Base-by-base conservation (phyloP, 2,888 invertebrate genomes). In the Auanema freiburgensis region DNA sequence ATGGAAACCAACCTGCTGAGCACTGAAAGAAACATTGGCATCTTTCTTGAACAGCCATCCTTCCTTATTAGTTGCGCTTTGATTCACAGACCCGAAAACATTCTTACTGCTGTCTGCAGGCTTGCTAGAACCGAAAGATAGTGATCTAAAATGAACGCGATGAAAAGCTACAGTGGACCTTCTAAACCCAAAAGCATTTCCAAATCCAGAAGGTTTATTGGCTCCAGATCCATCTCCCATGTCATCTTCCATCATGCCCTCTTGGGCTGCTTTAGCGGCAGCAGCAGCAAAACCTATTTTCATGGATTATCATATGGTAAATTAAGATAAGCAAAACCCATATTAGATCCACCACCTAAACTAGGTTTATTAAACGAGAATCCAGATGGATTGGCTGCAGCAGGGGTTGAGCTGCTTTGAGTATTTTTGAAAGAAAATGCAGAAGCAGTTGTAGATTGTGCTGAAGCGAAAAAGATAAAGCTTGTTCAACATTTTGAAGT, bases 201-300 rank as follows among this genome's bases (percentile, higher is more conserved):
- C 33, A 33, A 33, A 33, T 5, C 33, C 46, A 10, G 46, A 18
- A 46, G 46, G 46, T 10, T 46, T 16, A 33, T 33, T 33, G 8
- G 33, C 33, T 33, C 33, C 33, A 18, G 46, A 46, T 52, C 41
- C 59, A 10, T 43, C 55, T 46, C 55, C 21, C 41, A 23, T 33
- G 11, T 51, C 21, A 40, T 55, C 61, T 5, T 61, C 61, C 25
- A 55, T 55, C 55, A 61, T 61, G 2, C 61, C 61, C 21, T 61
- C 61, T 21, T 61, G 55, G 14, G 50, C 50, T 50, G 61, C 61
- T 6, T 50, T 52, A 18, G 55, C 46, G 12, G 56, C 61, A 16
- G 61, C 61, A 4, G 61, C 61, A 25, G 56, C 55, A 16, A 21
- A 21, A 16, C 21, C 18, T 23, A 52, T 18, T 33, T 33, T 33